Conservation (phyloP, 2,113 vertebrate genomes). For the Arothron firmamentum region DNA sequence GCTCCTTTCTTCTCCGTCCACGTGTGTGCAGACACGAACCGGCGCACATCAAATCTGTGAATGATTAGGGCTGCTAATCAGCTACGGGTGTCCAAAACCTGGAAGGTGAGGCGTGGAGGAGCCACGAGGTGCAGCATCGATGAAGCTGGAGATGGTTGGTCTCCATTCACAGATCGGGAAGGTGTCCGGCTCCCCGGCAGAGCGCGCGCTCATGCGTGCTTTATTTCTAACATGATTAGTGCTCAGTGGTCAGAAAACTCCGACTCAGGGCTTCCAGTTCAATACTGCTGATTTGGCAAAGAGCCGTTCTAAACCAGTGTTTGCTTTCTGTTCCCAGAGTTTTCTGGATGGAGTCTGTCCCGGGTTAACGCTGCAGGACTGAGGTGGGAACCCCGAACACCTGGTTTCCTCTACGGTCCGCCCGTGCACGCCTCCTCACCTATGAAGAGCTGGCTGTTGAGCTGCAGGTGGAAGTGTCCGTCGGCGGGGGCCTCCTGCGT, state of each 20-base stretch:
- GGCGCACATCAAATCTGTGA: constrained; percentile 29
- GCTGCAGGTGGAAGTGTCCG: constrained; percentile 87
- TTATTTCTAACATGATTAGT: constrained; percentile 21
- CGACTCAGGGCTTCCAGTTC: constrained; percentile 26
- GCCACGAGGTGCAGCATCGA: constrained; percentile 12
- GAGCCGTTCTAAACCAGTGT: not conserved
- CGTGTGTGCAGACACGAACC: constrained; percentile 27
- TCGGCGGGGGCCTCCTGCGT: constrained; percentile 78
- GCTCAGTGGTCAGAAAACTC: constrained; percentile 14
- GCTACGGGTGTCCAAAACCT: constrained; percentile 7
- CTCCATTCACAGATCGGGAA: constrained; percentile 10
- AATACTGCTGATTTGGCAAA: constrained; percentile 15
- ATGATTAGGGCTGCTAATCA: constrained; percentile 15
- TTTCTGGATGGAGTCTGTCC: not conserved
- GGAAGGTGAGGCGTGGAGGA: not conserved
- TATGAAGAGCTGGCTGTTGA: constrained; percentile 95
- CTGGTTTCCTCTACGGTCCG: not conserved
- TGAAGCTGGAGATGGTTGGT: constrained; percentile 8
- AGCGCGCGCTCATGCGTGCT: constrained; percentile 2
- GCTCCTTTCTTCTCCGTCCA: constrained; percentile 20
- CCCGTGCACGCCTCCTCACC: constrained; percentile 66
- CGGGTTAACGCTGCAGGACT: too few relatives aligned
- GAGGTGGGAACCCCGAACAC: too few relatives aligned
- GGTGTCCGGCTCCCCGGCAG: not conserved
- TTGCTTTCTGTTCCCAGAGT: not conserved